A percentile compares a stretch with the other conserved stretches of the same genome.
Evolutionary conservation across 2,888 invertebrate genomes (phyloP).

Genomic region (Cantharis rufa): DNA sequence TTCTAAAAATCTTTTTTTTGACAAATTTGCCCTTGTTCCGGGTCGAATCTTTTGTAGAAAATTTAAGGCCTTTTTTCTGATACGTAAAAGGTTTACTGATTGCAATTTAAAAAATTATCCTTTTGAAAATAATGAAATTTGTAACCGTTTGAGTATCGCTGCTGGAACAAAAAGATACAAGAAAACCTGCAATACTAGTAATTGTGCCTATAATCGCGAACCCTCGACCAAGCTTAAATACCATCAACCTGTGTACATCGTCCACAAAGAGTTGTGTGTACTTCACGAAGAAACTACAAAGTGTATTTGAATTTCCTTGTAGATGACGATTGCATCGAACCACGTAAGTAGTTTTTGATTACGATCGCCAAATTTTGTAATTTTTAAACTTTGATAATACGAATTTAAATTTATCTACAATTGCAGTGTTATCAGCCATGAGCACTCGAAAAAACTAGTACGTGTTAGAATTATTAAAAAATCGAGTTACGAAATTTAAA

Average conservation of each 20-base stretch:
- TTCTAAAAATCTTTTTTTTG: no score
- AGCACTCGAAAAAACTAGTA: not conserved
- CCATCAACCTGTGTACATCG: not conserved
- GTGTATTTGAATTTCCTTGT: not conserved
- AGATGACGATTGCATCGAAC: not conserved
- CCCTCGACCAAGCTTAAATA: not conserved
- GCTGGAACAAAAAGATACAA: not conserved
- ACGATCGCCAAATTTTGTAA: not conserved
- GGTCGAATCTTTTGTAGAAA: no score
- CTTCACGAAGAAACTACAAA: not conserved
- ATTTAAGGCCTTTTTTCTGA: no score
- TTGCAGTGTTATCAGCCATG: not conserved
- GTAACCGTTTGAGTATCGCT: not conserved
- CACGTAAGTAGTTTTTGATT: not conserved
- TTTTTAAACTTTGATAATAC: not conserved
- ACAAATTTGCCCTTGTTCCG: no score
- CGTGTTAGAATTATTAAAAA: not conserved
- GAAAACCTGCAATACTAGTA: not conserved
- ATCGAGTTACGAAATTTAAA: not conserved
- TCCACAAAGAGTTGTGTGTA: not conserved
- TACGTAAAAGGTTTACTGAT: no score
- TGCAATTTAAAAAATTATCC: no score
- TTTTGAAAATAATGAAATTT: no score
- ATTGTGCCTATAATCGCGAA: not conserved
- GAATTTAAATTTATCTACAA: not conserved